Conservation (phyloP, 1,140 invertebrate species). For the Patella vulgata region DNA sequence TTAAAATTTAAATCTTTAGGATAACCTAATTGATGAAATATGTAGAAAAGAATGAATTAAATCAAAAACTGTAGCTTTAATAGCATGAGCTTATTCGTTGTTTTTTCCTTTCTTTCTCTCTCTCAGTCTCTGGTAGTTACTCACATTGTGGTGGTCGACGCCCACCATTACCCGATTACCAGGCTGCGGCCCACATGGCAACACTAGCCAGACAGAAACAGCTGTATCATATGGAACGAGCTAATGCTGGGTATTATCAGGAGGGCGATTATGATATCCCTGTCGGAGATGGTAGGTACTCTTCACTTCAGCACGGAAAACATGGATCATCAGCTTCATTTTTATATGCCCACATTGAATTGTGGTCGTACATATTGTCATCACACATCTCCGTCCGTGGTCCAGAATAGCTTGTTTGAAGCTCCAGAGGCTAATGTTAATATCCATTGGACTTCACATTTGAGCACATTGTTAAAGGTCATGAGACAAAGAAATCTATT, state of each 20-base stretch:
- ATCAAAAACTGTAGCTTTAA: slow-evolving; percentile 6
- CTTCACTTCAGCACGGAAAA: slow-evolving; percentile 2
- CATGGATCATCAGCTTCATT: too few relatives aligned
- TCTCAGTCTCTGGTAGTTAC: slow-evolving; percentile 53
- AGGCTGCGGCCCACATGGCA: slow-evolving; percentile 61
- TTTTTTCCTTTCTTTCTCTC: slow-evolving; percentile 39
- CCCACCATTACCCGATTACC: slow-evolving; percentile 61
- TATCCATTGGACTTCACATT: too few relatives aligned
- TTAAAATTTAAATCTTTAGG: too few relatives aligned
- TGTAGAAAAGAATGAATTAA: too few relatives aligned
- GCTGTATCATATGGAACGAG: slow-evolving; percentile 37
- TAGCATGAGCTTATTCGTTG: slow-evolving; percentile 12
- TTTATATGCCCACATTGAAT: too few relatives aligned
- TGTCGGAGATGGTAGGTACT: slow-evolving; percentile 40
- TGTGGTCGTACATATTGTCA: background rate
- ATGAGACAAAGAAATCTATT: too few relatives aligned
- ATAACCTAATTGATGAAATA: too few relatives aligned
- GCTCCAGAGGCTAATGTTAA: too few relatives aligned
- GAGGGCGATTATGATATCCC: slow-evolving; percentile 24
- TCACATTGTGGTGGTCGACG: slow-evolving; percentile 52
- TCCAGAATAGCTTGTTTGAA: background rate
- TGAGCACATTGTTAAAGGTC: too few relatives aligned
- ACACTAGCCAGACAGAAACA: slow-evolving; percentile 50
- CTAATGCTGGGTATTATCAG: slow-evolving; percentile 44
- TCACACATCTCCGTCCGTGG: background rate